Evolutionary conservation across 2,113 vertebrate genomes (phyloP).

Genomic region (Terrapene triunguis): DNA sequence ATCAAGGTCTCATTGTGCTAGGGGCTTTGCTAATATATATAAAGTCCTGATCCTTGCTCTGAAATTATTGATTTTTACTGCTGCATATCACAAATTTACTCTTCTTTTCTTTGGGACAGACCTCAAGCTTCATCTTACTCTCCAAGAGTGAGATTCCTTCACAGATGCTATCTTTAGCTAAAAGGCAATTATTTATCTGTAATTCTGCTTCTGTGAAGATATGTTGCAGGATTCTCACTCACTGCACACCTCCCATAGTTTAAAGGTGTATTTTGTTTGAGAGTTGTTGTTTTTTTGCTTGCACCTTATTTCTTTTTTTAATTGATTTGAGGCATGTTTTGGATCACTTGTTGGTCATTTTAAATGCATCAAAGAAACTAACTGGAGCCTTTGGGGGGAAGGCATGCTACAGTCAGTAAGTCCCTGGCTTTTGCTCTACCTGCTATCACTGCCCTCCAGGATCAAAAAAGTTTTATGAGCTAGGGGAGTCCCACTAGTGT

Average conservation of each 20-base stretch:
- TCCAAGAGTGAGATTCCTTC: not conserved
- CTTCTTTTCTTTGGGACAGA: not conserved
- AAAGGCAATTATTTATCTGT: not conserved
- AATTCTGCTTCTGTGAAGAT: not conserved
- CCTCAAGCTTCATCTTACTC: fast-evolving
- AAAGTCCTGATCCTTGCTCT: not conserved
- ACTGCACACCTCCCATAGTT: not conserved
- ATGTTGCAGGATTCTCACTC: not conserved
- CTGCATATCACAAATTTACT: not conserved
- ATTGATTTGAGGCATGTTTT: too few species aligned
- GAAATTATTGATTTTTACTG: not conserved
- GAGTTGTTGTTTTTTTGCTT: not conserved
- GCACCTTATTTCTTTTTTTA: not conserved
- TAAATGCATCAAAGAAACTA: not conserved
- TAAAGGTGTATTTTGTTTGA: not conserved
- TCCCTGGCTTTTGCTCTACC: not conserved
- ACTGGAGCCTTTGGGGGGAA: not conserved
- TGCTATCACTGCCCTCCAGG: not conserved
- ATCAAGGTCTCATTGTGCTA: not conserved
- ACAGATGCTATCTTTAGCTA: not conserved
- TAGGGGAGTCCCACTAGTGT: not conserved
- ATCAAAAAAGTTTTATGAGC: not conserved
- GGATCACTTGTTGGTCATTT: too few species aligned
- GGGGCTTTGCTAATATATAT: not conserved
- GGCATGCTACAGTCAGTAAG: not conserved